These are phyloP conservation scores for Harpalus rufipes DNA, from an alignment of 2,888 invertebrate genomes.

Conservation along the genomic window DNA sequence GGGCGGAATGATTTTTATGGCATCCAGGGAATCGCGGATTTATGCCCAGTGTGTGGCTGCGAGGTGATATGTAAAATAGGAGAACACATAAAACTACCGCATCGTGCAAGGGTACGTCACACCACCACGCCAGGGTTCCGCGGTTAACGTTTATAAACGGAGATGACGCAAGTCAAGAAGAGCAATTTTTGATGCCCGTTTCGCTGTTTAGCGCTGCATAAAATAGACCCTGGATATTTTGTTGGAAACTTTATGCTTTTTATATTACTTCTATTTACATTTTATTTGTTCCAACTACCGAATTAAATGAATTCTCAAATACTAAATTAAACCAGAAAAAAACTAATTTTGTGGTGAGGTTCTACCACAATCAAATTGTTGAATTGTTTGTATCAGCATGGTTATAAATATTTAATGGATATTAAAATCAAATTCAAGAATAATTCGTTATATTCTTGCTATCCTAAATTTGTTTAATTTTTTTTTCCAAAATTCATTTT, in stretches of 20 bases:
- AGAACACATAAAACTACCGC: constrained; percentile 60
- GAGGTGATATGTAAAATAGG: constrained; percentile 64
- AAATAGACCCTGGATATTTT: constrained; percentile 36
- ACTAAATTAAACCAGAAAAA: not conserved
- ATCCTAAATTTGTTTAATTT: no score
- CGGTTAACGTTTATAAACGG: constrained; percentile 48
- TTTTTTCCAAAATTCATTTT: no score
- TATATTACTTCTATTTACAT: not conserved
- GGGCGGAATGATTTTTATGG: constrained; percentile 63
- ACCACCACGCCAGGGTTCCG: not conserved
- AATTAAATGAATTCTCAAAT: not conserved
- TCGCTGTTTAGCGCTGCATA: constrained; percentile 47
- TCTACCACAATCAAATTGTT: not conserved
- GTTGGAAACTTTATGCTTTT: constrained; percentile 6
- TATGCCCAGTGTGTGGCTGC: constrained; percentile 60
- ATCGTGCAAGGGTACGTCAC: not conserved
- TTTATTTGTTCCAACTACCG: constrained; percentile 8
- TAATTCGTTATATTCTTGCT: no score
- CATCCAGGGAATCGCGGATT: constrained; percentile 64
- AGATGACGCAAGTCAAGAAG: constrained; percentile 48
- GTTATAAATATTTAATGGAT: no score
- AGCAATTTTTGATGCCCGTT: constrained; percentile 46
- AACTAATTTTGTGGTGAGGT: not conserved
- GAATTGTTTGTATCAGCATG: no score
- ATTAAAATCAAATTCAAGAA: no score